These are phyloP conservation scores for Papilio demoleus DNA, from an alignment of 2,888 invertebrate species.

Conservation along the genomic window DNA sequence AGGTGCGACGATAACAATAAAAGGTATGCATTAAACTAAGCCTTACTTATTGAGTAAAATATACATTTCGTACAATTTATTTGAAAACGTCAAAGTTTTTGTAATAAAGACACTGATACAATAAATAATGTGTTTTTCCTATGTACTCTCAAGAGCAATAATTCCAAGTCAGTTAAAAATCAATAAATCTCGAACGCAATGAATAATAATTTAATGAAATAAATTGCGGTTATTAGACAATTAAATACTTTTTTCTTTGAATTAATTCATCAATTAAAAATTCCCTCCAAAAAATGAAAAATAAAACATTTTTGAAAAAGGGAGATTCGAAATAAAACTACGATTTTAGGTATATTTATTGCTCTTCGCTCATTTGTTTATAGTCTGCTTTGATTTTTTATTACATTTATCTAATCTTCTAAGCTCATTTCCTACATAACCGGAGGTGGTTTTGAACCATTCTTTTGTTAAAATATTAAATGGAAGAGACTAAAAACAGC, in stretches of 20 bases:
- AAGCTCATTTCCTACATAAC: not conserved
- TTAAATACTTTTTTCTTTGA: no score
- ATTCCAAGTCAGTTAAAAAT: no score
- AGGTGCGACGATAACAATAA: slow-evolving; percentile 45
- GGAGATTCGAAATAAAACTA: no score
- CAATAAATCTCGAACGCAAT: no score
- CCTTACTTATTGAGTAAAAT: not conserved
- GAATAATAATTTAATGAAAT: no score
- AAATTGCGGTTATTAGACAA: no score
- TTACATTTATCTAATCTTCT: not conserved
- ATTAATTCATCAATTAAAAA: no score
- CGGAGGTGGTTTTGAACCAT: not conserved
- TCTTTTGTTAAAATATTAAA: slow-evolving; percentile 3
- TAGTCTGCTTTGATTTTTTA: not conserved
- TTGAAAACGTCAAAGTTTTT: not conserved
- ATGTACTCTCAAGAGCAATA: not conserved
- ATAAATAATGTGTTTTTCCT: not conserved
- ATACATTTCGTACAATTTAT: not conserved
- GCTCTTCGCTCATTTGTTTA: no score
- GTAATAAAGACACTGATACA: not conserved
- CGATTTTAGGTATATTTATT: no score
- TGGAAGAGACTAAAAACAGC: slow-evolving; percentile 1
- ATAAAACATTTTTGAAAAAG: no score
- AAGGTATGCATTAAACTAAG: slow-evolving; percentile 26
- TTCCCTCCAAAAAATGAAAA: no score